Conservation (phyloP, 2,797 vertebrate genomes). For the Phalanger gymnotis region DNA sequence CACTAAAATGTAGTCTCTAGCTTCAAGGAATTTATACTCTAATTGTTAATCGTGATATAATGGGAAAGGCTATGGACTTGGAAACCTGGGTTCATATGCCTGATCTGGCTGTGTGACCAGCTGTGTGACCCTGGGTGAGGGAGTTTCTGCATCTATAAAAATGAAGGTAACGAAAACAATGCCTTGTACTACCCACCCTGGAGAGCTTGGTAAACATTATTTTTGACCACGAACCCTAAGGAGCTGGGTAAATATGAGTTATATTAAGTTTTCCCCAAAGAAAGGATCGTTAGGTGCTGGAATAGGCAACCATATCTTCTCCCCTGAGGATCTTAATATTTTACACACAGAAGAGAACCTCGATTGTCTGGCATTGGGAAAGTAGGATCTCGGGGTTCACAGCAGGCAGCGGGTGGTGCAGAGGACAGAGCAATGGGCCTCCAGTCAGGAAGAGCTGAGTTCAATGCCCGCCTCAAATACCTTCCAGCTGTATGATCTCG, state of each 20-base stretch:
- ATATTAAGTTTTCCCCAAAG: neutral
- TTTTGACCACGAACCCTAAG: neutral
- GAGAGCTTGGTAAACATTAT: neutral
- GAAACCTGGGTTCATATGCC: neutral
- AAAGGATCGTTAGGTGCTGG: neutral
- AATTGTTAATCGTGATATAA: neutral
- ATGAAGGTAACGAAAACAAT: conserved; percentile 8
- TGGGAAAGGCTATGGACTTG: neutral
- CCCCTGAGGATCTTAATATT: neutral
- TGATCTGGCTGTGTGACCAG: neutral
- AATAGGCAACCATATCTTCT: conserved; percentile 1
- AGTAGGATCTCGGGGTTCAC: neutral
- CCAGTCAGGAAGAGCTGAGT: neutral
- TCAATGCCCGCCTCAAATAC: neutral
- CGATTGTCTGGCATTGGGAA: neutral
- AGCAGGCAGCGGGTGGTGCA: neutral
- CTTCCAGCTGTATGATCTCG: neutral
- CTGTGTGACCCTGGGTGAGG: neutral
- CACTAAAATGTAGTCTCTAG: neutral
- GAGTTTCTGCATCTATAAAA: neutral
- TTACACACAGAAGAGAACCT: neutral
- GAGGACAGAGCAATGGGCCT: neutral
- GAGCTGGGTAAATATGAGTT: neutral
- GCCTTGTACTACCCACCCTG: neutral
- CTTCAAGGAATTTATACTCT: neutral